Conservation (phyloP, 2,888 invertebrate species). For the Seladonia tumulorum region DNA sequence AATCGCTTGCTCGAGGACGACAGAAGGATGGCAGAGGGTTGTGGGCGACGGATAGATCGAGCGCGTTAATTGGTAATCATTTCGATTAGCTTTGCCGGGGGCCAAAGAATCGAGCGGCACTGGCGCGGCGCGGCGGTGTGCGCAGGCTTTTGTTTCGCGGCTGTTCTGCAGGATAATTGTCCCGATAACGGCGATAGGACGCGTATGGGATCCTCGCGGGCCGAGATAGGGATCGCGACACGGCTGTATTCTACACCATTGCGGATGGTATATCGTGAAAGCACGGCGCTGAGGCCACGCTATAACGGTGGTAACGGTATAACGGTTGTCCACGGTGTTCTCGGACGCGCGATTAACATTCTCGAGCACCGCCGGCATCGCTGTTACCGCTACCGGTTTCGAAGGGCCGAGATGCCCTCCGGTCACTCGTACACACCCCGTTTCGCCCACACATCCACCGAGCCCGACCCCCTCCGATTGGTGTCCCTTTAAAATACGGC, state of each 20-base stretch:
- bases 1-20: neutral
- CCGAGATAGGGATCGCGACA: conserved; percentile 50
- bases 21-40: neutral
- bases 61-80: conserved; percentile 6
- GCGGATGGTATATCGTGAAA: conserved; percentile 57
- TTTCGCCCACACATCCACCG: neutral
- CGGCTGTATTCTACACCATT: conserved; percentile 47
- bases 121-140: neutral
- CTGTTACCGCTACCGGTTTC: conserved; percentile 18
- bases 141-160: conserved; percentile 20
- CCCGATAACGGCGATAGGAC: conserved; percentile 48
- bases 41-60: neutral
- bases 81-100: conserved; percentile 3
- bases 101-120: conserved; percentile 17
- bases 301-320: conserved; percentile 36
- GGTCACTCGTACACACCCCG: conserved; percentile 29
- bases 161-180: conserved; percentile 46
- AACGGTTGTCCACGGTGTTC: conserved; percentile 52
- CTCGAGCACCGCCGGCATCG: conserved; percentile 24
- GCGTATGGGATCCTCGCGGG: conserved; percentile 33
- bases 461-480: neutral
- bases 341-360: conserved; percentile 51
- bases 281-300: conserved; percentile 17
- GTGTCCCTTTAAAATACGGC: conserved; percentile 68
- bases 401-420: conserved; percentile 48